phyloP scores from a whole-genome alignment of 2,113 vertebrate species.

The Ceyx melanurus region DNA sequence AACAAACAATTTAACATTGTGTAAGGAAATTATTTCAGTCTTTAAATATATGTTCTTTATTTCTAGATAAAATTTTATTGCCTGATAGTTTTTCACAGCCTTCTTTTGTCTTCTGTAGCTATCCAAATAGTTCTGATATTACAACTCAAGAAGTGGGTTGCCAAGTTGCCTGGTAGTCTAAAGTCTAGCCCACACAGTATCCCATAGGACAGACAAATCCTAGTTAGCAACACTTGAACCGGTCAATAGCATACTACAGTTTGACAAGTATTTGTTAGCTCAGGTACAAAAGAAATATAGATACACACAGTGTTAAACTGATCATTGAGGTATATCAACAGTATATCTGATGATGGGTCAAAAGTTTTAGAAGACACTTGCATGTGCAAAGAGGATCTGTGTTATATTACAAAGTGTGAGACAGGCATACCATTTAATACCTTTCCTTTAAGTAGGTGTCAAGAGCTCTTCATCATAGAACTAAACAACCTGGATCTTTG shows the following conservation, averaged over 20 bases:
- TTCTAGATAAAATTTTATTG: not conserved
- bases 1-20: not conserved
- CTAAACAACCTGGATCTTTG: not conserved
- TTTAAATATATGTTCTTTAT: not conserved
- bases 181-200: not conserved
- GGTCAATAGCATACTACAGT: accelerated
- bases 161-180: not conserved
- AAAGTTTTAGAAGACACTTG: accelerated
- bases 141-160: not conserved
- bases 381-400: not conserved
- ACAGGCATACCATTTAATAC: not conserved
- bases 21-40: not conserved
- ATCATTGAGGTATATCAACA: not conserved
- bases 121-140: not conserved
- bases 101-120: not conserved
- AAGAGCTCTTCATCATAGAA: not conserved
- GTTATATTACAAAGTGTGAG: not conserved
- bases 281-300: not conserved
- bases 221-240: not conserved
- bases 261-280: not conserved
- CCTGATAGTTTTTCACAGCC: not conserved
- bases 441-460: not conserved
- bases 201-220: not conserved
- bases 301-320: not conserved
- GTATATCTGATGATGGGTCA: not conserved